Evolutionary conservation across 2,113 vertebrate genomes (phyloP).

Genomic region (Pterocles orientalis): DNA sequence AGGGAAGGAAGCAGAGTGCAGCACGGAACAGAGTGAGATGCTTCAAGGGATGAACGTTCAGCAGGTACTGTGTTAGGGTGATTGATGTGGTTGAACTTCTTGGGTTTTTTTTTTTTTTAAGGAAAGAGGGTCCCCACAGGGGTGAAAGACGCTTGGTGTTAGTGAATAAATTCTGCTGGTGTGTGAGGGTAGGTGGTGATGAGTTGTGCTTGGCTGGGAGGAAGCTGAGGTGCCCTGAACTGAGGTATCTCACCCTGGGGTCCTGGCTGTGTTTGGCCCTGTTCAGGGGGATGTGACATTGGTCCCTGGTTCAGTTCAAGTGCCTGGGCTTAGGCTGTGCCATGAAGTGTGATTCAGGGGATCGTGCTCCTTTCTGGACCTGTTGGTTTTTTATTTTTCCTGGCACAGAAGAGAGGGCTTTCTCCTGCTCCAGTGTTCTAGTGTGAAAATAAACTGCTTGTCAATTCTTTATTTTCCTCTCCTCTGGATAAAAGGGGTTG

Average conservation of each 20-base stretch:
- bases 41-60: background rate
- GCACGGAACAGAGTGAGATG: background rate
- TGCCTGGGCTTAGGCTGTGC: background rate
- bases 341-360: background rate
- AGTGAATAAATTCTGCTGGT: background rate
- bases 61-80: background rate
- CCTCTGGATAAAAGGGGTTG: background rate
- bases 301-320: background rate
- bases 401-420: background rate
- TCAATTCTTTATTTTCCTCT: background rate
- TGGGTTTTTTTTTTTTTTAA: background rate
- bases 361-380: background rate
- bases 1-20: fast-evolving
- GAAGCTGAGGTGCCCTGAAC: background rate
- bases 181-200: background rate
- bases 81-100: fast-evolving
- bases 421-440: background rate
- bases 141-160: background rate
- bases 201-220: background rate
- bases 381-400: background rate
- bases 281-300: background rate
- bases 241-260: background rate
- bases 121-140: background rate
- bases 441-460: background rate
- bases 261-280: background rate